Base-by-base conservation (phyloP, 2,113 vertebrate genomes). In the Mandrillus leucophaeus region DNA sequence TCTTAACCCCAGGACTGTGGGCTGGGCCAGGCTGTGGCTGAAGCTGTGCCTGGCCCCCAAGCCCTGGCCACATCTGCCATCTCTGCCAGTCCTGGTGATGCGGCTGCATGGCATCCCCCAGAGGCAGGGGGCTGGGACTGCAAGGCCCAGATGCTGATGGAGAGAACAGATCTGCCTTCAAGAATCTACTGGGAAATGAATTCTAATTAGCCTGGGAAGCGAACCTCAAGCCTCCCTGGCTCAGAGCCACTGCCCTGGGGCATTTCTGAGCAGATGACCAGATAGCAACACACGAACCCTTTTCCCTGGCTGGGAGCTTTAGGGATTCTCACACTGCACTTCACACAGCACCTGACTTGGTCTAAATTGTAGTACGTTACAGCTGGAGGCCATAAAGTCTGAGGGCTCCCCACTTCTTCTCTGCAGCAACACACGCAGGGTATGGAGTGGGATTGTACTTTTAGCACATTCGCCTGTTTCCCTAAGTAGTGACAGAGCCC, bases 191-290 rank as follows among this genome's bases (percentile, higher is more conserved):
- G 27, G 80, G 91, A 96, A 97, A 83, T 94, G 45, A 96, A 70
- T 96, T 96, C 38, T 78, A 66, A 97, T 88, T 90, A 52, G 61
- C 11, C 40, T 68, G 32, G 89, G 73, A 68, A 89, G 82, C 43
- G 68, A 90, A 43, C 35, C 64, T 79, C 27, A 32, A 27, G 48
- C 16, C n/a, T 76, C 61, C 20, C 9, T 3, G 50, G 50, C 92
- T 92, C 55, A 88, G 72, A 72, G 86, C n/a, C 55, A 50, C 35
- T 4, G 5, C 61, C 40, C 30, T 0, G 3, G 30, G 90, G 43
- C 25, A 96, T 38, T 90, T 25, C 11, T 57, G 79, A 93, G 50
- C 78, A 86, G 79, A 73, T 17, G 52, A 78, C 38, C 86, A 35
- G 85, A 73, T 40, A 64, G 12, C 20, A 68, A 75, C 18, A 32